These are phyloP conservation scores for Rhegmatorhina hoffmannsi DNA, from an alignment of 2,113 vertebrate genomes.

Conservation along the genomic window DNA sequence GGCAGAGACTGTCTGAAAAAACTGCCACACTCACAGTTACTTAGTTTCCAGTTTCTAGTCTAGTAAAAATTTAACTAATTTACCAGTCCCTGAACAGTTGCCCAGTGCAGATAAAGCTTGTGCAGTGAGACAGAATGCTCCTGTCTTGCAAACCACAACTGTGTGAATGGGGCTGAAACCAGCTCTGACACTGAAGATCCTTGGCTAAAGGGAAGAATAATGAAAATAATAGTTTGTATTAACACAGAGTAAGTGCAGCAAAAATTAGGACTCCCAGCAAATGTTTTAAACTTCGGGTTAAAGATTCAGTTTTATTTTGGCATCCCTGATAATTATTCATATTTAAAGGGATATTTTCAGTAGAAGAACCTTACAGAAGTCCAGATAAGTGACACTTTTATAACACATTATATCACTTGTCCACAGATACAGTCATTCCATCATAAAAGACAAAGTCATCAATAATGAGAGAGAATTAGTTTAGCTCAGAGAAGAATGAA, in stretches of 20 bases:
- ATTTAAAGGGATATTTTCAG: background rate
- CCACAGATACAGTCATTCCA: too few relatives aligned
- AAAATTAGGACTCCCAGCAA: background rate
- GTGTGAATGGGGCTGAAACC: background rate
- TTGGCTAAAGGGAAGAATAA: background rate
- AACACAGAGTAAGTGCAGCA: background rate
- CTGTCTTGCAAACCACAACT: background rate
- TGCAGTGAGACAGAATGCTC: background rate
- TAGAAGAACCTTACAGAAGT: background rate
- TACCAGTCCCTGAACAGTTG: background rate
- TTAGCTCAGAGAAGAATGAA: background rate
- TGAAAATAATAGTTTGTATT: background rate
- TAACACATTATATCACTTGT: too few relatives aligned
- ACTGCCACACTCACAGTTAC: background rate
- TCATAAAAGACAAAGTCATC: background rate
- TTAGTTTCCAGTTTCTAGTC: background rate
- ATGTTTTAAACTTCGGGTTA: background rate
- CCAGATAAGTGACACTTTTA: too few relatives aligned
- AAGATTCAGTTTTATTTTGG: background rate
- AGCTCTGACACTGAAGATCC: fast-evolving
- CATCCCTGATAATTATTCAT: background rate
- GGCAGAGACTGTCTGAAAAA: background rate
- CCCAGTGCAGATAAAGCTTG: background rate
- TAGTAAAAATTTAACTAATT: slow-evolving; percentile 24
- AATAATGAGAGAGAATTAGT: background rate